Evolutionary conservation across 2,113 vertebrate species (phyloP).

Genomic region (Hystrix brachyura): DNA sequence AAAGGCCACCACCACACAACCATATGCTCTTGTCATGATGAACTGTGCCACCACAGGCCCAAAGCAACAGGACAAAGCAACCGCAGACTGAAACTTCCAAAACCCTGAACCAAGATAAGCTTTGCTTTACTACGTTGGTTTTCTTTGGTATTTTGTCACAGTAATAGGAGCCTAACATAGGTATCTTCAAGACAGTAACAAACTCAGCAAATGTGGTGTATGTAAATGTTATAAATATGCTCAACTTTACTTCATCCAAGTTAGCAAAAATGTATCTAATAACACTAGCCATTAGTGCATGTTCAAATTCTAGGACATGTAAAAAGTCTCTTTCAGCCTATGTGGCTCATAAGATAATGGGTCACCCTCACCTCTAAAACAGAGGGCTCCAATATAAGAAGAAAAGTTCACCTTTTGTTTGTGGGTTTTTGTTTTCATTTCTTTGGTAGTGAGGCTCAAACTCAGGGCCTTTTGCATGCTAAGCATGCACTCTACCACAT

Average conservation of each 20-base stretch:
- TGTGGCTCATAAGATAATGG: fast-evolving
- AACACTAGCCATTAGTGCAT: neutral
- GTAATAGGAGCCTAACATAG: neutral
- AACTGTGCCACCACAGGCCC: neutral
- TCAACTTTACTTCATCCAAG: neutral
- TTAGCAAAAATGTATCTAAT: neutral
- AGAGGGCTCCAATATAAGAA: fast-evolving
- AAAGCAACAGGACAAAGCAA: neutral
- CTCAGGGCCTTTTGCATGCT: neutral
- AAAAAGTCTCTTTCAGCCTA: neutral
- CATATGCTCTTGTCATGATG: neutral
- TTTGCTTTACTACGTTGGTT: neutral
- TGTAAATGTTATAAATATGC: neutral
- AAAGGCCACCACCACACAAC: neutral
- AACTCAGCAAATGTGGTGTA: neutral
- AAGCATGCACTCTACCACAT: neutral
- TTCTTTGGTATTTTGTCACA: neutral
- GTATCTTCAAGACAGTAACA: neutral
- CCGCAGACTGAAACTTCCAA: neutral
- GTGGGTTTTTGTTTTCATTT: too few species aligned
- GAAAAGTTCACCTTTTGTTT: neutral
- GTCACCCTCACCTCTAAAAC: neutral
- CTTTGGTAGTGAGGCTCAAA: neutral
- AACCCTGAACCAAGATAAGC: neutral
- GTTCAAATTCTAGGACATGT: neutral